Evolutionary conservation across 2,797 vertebrate genomes (phyloP).

Genomic region (Hirundo rustica): DNA sequence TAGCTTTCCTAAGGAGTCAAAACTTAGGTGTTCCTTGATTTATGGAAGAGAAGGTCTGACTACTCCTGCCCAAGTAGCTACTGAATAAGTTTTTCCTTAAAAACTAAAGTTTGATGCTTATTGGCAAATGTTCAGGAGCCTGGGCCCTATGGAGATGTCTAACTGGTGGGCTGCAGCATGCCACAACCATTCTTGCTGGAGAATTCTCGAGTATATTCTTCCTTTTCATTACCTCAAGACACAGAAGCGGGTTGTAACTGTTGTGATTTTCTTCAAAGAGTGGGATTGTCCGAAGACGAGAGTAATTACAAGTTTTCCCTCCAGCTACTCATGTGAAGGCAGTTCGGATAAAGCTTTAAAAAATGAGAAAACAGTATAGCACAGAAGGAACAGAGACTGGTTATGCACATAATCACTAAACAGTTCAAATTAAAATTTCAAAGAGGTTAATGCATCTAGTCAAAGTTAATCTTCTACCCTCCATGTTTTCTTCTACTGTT

Average conservation of each 20-base stretch:
- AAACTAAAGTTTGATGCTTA: neutral
- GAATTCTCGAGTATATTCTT: neutral
- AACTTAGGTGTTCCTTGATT: neutral
- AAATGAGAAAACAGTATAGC: neutral
- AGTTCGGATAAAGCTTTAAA: slow-evolving; percentile 17
- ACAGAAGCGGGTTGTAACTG: neutral
- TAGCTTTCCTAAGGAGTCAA: neutral
- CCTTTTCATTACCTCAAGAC: neutral
- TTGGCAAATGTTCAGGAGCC: neutral
- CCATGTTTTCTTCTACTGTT: neutral
- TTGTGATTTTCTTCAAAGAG: neutral
- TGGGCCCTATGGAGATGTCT: neutral
- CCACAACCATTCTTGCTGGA: neutral
- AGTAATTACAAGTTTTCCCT: slow-evolving; percentile 17
- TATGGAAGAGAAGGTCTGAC: neutral
- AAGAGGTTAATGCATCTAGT: neutral
- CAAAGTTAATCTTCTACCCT: neutral
- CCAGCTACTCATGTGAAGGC: neutral
- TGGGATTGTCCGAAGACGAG: neutral
- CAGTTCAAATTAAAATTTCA: slow-evolving; percentile 25
- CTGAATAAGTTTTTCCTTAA: neutral
- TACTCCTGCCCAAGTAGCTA: neutral
- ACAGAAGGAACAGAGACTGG: neutral
- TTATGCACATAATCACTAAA: neutral
- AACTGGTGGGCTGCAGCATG: neutral